Evolutionary conservation across 1,140 invertebrate genomes (phyloP).

Genomic region (Leptestheria dahalacensis): DNA sequence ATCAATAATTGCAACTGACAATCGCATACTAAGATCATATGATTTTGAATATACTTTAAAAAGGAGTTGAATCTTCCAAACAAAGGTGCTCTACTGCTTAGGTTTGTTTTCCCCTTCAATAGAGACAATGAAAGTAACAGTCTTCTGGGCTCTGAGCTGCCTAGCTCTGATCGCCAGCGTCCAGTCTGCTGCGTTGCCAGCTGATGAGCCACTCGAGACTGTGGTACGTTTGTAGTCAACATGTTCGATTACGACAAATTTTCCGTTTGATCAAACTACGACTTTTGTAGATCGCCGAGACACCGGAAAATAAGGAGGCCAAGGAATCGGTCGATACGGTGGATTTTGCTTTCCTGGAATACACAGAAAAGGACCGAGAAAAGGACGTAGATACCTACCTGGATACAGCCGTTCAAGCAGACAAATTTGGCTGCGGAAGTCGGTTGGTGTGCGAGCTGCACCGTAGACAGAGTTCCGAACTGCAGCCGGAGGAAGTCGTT

Average conservation of each 20-base stretch:
- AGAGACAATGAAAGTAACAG: neutral
- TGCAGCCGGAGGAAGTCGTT: constrained; percentile 11
- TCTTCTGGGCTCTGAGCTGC: neutral
- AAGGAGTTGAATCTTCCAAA: no score
- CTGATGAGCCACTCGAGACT: neutral
- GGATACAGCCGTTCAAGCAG: constrained; percentile 12
- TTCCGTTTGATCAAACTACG: neutral
- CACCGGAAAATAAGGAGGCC: constrained; percentile 11
- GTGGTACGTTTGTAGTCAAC: neutral
- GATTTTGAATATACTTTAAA: no score
- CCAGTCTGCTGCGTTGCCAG: neutral
- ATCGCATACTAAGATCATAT: no score
- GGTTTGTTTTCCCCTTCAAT: no score
- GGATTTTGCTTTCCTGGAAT: constrained; percentile 14
- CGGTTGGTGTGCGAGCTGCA: constrained; percentile 13
- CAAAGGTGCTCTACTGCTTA: no score
- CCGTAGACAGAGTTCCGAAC: constrained; percentile 2
- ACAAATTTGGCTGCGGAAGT: constrained; percentile 14
- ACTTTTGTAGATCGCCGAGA: constrained; percentile 7
- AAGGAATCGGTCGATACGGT: constrained; percentile 13
- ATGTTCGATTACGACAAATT: neutral
- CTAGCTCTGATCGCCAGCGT: neutral
- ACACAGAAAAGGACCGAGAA: constrained; percentile 13
- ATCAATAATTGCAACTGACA: no score
- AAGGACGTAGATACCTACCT: constrained; percentile 13